Evolutionary conservation across 2,113 vertebrate genomes (phyloP), one percentile per base, ranked within the genome.

Genomic region (Solea solea): DNA sequence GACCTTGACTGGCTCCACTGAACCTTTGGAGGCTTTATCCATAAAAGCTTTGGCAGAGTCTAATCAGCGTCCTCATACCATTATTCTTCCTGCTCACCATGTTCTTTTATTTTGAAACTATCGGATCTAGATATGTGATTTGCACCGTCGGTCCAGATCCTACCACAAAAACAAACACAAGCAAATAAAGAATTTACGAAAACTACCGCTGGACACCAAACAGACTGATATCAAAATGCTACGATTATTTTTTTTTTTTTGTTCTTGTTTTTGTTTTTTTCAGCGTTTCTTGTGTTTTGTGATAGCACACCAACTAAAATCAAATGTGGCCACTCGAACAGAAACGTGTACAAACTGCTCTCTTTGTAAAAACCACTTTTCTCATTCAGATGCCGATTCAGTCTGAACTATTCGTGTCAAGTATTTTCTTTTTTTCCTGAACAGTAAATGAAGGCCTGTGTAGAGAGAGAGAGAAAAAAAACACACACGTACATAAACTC

Each of bases 151-250:
- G 74, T 82, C 82, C 75, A 81, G 82, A 86, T 79, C 64, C 78
- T 83, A 86, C 60, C 85, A 83, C 79, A 55, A 51, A 86, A 85
- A 87, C 85, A 77, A 86, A 90, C 81, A 92, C 91, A 85, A 82
- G 58, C 85, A 89, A 91, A 85, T 63, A 73, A 90, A 85, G 72
- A 82, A 79, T 88, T 90, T 87, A 92, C 86, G 85, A 73, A 79
- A 90, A 70, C 84, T 89, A 90, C 86, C 9, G 76, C 87, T 83
- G 84, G 84, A 92, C 90, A 84, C 68, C 79, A 88, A 88, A 87
- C 74, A 85, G 78, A 86, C 78, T 82, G 81, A 91, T 85, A 86
- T 82, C 86, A 72, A 86, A 84, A 87, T 82, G 81, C 83, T 83
- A 88, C 89, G 7, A 81, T 85, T 87, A 72, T 34, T 83, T 76